These are phyloP conservation scores for Pardosa pseudoannulata DNA, from an alignment of 2,888 invertebrate species.

Conservation along the genomic window DNA sequence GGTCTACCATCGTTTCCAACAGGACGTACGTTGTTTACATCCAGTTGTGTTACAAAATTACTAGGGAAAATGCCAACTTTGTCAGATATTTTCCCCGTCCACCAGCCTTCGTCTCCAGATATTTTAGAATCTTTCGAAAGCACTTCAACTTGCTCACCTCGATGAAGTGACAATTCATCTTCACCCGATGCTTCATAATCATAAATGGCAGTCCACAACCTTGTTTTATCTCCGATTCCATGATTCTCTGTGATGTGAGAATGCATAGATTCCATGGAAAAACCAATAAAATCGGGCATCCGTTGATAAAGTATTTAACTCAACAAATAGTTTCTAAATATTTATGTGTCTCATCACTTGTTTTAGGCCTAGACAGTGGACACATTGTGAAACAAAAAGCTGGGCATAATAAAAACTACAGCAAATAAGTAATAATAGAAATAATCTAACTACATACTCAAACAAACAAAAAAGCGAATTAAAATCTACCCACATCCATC, in stretches of 20 bases:
- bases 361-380: slow-evolving; percentile 59
- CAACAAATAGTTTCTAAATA: slow-evolving; percentile 23
- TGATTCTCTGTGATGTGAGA: slow-evolving; percentile 58
- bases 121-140: slow-evolving; percentile 95
- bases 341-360: slow-evolving; percentile 46
- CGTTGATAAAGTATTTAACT: slow-evolving; percentile 43
- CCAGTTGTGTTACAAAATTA: slow-evolving; percentile 87
- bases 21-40: slow-evolving; percentile 48
- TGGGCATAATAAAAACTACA: not conserved
- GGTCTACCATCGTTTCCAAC: slow-evolving; percentile 55
- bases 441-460: not conserved
- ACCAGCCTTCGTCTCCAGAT: slow-evolving; percentile 98
- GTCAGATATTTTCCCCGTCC: slow-evolving; percentile 96
- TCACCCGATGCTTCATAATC: slow-evolving; percentile 95
- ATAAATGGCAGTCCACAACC: slow-evolving; percentile 88
- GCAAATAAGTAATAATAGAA: not conserved
- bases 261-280: slow-evolving; percentile 71
- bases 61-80: slow-evolving; percentile 95
- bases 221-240: slow-evolving; percentile 55
- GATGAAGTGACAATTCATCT: slow-evolving; percentile 92
- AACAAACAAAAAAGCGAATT: slow-evolving; percentile 19
- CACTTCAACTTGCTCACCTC: slow-evolving; percentile 93
- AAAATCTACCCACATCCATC: slow-evolving; percentile 62
- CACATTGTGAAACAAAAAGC: not conserved
- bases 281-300: slow-evolving; percentile 57